Conservation (phyloP, 2,797 vertebrate genomes). For the Nasua narica region DNA sequence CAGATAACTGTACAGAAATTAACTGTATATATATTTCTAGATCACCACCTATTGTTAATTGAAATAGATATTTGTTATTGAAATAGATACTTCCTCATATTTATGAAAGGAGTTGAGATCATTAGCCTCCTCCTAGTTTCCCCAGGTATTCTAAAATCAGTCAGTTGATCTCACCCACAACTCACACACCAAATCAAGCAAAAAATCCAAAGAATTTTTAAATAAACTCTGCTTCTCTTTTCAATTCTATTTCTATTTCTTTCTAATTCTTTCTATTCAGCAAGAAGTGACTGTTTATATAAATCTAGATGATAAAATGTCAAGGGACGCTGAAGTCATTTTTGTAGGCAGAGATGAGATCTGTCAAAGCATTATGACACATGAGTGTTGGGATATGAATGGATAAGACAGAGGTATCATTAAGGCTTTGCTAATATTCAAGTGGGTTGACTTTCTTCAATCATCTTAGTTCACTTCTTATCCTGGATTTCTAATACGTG, state of each 20-base stretch:
- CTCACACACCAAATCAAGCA: conserved; percentile 1
- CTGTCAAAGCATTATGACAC: conserved; percentile 75
- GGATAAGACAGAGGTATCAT: not conserved
- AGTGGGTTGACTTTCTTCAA: conserved; percentile 41
- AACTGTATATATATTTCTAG: not conserved
- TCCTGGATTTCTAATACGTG: not conserved
- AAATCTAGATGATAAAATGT: conserved; percentile 69
- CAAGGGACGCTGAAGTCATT: conserved; percentile 68
- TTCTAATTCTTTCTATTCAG: too few relatives aligned
- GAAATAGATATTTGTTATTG: too few relatives aligned
- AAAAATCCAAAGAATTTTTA: conserved; percentile 40
- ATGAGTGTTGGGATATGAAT: conserved; percentile 16
- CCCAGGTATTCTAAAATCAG: conserved; percentile 37
- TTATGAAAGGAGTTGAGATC: not conserved
- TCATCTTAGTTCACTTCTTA: conserved; percentile 24
- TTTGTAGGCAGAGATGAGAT: conserved; percentile 46
- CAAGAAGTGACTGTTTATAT: conserved; percentile 65
- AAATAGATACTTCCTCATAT: not conserved
- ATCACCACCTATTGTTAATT: not conserved
- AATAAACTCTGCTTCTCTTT: conserved; percentile 42
- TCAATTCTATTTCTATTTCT: conserved; percentile 49
- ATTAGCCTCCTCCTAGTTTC: not conserved
- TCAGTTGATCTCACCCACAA: conserved; percentile 53
- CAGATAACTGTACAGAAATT: not conserved
- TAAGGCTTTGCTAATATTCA: conserved; percentile 37